These are phyloP conservation scores for Papilio dardanus DNA, from an alignment of 1,140 invertebrate species.

Conservation along the genomic window DNA sequence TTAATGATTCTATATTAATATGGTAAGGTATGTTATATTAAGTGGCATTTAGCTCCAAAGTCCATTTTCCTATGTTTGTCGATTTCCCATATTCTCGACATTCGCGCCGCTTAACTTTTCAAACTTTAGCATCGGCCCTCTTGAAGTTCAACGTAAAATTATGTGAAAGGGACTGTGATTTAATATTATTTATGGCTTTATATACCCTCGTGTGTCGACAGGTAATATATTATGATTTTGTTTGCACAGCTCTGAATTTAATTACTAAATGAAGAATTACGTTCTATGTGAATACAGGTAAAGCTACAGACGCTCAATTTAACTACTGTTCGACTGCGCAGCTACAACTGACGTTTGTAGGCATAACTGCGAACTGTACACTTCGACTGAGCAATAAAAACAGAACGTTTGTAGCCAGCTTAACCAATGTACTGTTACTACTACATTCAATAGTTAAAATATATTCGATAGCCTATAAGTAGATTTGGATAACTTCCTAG, in stretches of 20 bases:
- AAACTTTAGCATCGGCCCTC: background rate
- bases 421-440: too few relatives aligned
- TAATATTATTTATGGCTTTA: slow-evolving; percentile 20
- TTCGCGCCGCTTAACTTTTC: background rate
- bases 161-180: slow-evolving; percentile 17
- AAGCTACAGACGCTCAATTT: too few relatives aligned
- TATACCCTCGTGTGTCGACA: background rate
- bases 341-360: too few relatives aligned
- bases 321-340: too few relatives aligned
- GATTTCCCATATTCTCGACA: background rate
- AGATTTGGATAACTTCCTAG: too few relatives aligned
- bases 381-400: too few relatives aligned
- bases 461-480: too few relatives aligned
- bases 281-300: background rate
- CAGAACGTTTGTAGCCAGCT: too few relatives aligned
- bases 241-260: background rate
- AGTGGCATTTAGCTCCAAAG: background rate
- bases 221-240: slow-evolving; percentile 17
- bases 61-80: background rate
- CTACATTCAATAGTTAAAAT: too few relatives aligned
- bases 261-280: background rate
- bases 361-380: too few relatives aligned
- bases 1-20: too few relatives aligned
- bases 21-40: background rate
- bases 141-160: slow-evolving; percentile 16